Base-by-base conservation (phyloP, 2,888 invertebrate genomes). In the Ichneumoninae sp. region DNA sequence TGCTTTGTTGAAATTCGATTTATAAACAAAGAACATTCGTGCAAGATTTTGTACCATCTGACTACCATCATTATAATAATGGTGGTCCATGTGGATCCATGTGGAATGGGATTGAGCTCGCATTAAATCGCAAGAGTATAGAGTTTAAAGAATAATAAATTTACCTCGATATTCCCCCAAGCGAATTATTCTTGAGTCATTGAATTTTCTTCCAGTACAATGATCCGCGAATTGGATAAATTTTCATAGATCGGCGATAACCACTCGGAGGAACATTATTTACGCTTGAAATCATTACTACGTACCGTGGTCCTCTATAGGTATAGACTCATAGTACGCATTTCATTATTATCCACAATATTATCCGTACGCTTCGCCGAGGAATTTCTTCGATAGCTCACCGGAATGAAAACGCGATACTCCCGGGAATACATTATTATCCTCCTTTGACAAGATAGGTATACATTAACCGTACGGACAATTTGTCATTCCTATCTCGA, bases 331-430 rank as follows among this genome's bases (percentile, higher is more conserved):
- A 26, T 62, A 44, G 19, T 50, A 54, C 40, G 65, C 62, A 71
- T 65, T 26, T 54, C 36, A 79, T 79, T 79, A 79, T 70, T 70
- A 54, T 70, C 62, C 50, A 33, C 30, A 36, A 10, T 6, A 75
- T 52, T 65, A 30, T 82, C 40, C 50, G 57, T 22, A 19, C 30
- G 44, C 62, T 79, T 66, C 30, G 65, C 65, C 54, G 65, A 60
- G 70, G 54, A 79, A 71, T 83, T 79, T 79, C 62, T 70, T 65
- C 65, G 79, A 79, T 79, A 44, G 78, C 74, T 70, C 52, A 52
- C 19, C 52, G 22, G 22, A 5, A 62, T 72, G 47, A 75, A 69
- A 70, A 70, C 65, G 62, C 36, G 50, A 79, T 82, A 68, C 50
- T 72, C 60, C 57, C 62, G 33, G 30, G 52, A 72, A 22, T 57